Evolutionary conservation across 2,888 invertebrate genomes (phyloP).

Genomic region (Sycophila texana): DNA sequence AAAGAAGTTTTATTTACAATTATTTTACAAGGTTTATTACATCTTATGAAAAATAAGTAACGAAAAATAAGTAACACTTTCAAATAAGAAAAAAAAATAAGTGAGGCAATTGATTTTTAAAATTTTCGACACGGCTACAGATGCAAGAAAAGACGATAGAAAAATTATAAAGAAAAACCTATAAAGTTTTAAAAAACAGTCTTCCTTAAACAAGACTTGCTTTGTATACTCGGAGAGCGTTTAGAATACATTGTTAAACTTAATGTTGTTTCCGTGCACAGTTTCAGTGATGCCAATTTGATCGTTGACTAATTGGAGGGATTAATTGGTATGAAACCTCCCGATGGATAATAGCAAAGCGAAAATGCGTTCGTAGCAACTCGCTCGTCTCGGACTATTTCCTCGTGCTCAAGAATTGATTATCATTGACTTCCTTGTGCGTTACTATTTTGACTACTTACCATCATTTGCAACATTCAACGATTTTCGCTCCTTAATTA

Average conservation of each 20-base stretch:
- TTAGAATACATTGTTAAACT: constrained; percentile 16
- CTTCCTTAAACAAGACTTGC: constrained; percentile 25
- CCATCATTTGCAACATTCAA: constrained; percentile 21
- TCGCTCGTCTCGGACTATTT: no score
- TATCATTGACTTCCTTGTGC: constrained; percentile 19
- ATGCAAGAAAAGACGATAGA: neutral
- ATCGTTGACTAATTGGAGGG: constrained; percentile 28
- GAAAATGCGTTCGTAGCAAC: constrained; percentile 25
- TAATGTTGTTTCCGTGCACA: no score
- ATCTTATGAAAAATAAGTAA: neutral
- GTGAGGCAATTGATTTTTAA: neutral
- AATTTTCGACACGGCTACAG: constrained; percentile 25
- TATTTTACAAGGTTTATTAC: neutral
- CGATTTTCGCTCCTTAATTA: constrained; percentile 10
- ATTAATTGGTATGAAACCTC: constrained; percentile 20
- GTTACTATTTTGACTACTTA: constrained; percentile 18
- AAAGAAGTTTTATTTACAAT: no score
- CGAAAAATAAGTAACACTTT: neutral
- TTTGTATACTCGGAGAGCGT: constrained; percentile 34
- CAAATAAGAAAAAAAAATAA: neutral
- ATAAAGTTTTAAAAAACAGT: constrained; percentile 16
- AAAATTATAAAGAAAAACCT: neutral
- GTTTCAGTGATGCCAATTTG: constrained; percentile 6
- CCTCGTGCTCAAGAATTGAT: no score
- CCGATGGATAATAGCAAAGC: constrained; percentile 26